Evolutionary conservation across 2,113 vertebrate species (phyloP).

Genomic region (Origma solitaria): DNA sequence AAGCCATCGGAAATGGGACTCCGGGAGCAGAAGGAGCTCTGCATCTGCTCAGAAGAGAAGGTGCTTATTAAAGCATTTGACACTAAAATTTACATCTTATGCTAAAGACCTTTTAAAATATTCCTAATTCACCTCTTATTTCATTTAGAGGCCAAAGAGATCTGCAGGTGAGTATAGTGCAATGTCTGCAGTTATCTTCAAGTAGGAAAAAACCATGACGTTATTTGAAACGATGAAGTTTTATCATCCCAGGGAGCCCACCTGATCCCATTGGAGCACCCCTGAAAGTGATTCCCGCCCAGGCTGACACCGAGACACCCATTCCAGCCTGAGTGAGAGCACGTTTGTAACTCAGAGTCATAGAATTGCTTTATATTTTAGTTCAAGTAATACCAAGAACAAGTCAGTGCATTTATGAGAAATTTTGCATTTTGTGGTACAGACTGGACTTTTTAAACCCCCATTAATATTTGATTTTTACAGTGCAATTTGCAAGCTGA

Average conservation of each 20-base stretch:
- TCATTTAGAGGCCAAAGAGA: neutral
- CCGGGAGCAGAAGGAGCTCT: neutral
- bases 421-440: neutral
- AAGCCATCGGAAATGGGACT: neutral
- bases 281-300: neutral
- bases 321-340: neutral
- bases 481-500: neutral
- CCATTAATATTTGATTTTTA: neutral
- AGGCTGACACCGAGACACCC: neutral
- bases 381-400: neutral
- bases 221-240: neutral
- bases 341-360: neutral
- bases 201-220: neutral
- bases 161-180: neutral
- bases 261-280: neutral
- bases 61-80: neutral
- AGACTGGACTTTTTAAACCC: neutral
- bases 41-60: neutral
- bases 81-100: neutral
- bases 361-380: neutral
- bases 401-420: neutral
- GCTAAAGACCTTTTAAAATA: neutral
- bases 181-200: neutral
- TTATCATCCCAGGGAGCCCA: neutral
- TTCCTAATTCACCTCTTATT: neutral